Base-by-base conservation (phyloP, 2,888 invertebrate species). In the Dorcus hopei region DNA sequence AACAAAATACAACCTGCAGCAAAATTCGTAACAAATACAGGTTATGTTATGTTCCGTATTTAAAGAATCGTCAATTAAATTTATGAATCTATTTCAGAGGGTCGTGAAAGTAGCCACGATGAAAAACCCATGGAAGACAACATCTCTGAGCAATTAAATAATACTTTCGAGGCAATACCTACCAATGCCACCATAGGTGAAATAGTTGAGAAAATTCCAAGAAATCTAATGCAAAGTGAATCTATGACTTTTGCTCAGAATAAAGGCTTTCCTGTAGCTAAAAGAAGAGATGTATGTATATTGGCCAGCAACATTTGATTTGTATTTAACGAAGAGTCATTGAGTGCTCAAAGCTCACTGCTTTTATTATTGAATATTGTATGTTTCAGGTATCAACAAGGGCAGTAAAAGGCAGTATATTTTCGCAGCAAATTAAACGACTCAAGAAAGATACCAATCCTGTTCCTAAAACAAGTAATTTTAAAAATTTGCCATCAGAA, bases 1-100 rank as follows among this genome's bases (percentile, higher is more conserved):
- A 83, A 84, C 65, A 80, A 81, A 26, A 78, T 85, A 53, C 80
- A 83, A 59, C 85, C 88, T 2, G 83, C 90, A 0, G 89, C 88
- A 0, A 84, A 84, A 70, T 81, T 87, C 9, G 77, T 83, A 59
- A 80, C 83, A 51, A 45, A 54, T 54, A 49, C 19, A 26, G 11
- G 16, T 9, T 8, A 54, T 26, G 8, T 14, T 14, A 5, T 42
- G 11, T 14, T 16, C 7, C 11, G 16, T 42, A 8, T 6, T 42
- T 0, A 16, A 42, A 42, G 1, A 16, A 11, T 6, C 16, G 6
- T 6, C 7, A 11, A 41, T 6, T 6, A 7, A 33, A 33, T 33
- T 33, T 7, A 7, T 1, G 5, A 33, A 33, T 33, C 1, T 7
- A 33, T 33, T 33, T 33, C 26, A 33, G 26, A 33, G 6, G 5